Evolutionary conservation across 2,113 vertebrate species (phyloP).

Genomic region (Eclectus roratus): DNA sequence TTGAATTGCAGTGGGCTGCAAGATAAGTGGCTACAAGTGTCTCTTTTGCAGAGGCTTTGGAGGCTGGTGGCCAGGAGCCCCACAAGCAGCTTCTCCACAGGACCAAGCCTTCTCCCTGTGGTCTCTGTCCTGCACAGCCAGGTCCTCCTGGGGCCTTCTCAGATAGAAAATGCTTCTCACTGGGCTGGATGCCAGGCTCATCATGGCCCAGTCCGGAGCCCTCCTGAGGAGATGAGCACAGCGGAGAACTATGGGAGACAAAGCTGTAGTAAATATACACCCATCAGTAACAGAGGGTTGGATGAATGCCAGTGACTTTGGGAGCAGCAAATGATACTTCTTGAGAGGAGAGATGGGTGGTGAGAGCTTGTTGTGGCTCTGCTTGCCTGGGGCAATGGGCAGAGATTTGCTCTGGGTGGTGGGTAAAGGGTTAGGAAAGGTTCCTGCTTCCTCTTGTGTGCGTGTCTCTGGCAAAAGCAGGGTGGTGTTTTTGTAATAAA

Average conservation of each 20-base stretch:
- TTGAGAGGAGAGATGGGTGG: not conserved
- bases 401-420: not conserved
- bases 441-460: not conserved
- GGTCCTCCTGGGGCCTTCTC: not conserved
- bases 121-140: not conserved
- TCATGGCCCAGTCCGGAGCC: not conserved
- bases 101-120: not conserved
- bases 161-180: not conserved
- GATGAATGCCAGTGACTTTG: not conserved
- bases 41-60: not conserved
- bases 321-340: not conserved
- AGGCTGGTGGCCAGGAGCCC: not conserved
- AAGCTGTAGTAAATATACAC: not conserved
- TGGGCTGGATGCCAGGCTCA: not conserved
- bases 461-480: not conserved
- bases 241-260: not conserved
- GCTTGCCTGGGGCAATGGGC: not conserved
- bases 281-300: accelerated
- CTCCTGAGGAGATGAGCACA: accelerated
- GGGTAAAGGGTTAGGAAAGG: not conserved
- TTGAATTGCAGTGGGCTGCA: slow-evolving; percentile 23
- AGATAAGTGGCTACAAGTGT: not conserved
- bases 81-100: accelerated
- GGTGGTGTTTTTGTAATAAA: not conserved
- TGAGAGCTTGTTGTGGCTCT: not conserved